Base-by-base conservation (phyloP, 2,888 invertebrate genomes). In the Crematogaster levior region DNA sequence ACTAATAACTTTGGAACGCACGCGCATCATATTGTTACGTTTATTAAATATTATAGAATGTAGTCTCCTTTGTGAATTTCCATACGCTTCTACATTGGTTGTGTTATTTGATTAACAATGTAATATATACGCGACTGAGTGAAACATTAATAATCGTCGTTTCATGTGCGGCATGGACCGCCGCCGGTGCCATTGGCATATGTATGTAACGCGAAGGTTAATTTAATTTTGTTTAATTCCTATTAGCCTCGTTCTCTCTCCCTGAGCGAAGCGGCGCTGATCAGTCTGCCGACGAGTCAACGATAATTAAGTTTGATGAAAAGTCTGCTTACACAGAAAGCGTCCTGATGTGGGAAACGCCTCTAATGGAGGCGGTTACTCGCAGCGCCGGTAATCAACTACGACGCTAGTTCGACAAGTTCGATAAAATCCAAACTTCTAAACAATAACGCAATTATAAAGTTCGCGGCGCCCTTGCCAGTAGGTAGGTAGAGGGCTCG, bases 291-390 rank as follows among this genome's bases (percentile, higher is more conserved):
- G 85, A 85, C 84, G 85, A 89, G 88, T 84, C 83, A 75, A 77
- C 81, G 86, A 90, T 90, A 90, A 90, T 90, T 91, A 87, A 88
- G 89, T 90, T 91, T 86, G 84, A 86, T 85, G 89, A 84, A 90
- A 90, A 90, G 90, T 91, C 88, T 86, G 87, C 87, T 89, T 86
- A 74, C 79, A 73, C 74, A 80, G 82, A 83, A 82, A 82, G 70
- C 70, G 58, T 60, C 80, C 74, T 61, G 56, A 66, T 82, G 84
- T 53, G 82, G 72, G 82, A 79, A 84, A 81, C 77, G 81, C 79
- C 68, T 83, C 84, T 89, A 86, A 88, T 86, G 87, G 83, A 72
- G 84, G 85, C 75, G 86, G 90, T 86, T 88, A 82, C 83, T 86
- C 77, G 81, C 58, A 79, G 85, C 84, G 56, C 61, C 85, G 85